Percentiles rank a stretch among this genome's conserved stretches.
phyloP scores from a whole-genome alignment of 1,140 invertebrate species.

The Drosophila teissieri region DNA sequence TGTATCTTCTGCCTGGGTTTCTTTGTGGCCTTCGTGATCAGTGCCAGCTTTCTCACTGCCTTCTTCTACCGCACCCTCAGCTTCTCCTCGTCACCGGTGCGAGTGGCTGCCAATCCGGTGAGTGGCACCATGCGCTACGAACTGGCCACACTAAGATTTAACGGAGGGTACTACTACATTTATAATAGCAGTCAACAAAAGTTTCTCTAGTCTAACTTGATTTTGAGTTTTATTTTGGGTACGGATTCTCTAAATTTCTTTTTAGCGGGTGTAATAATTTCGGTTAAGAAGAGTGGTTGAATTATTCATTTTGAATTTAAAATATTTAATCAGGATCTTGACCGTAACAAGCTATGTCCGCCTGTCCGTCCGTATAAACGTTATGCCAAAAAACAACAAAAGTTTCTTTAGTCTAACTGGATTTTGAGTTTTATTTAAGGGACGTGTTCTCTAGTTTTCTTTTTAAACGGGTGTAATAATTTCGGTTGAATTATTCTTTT shows the following conservation, averaged over 20 bases:
- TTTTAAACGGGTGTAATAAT: not conserved
- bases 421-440: not conserved
- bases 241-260: too few relatives aligned
- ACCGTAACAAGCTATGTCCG: too few relatives aligned
- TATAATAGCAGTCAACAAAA: constrained; percentile 46
- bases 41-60: constrained; percentile 77
- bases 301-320: too few relatives aligned
- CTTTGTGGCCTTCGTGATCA: constrained; percentile 77
- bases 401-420: constrained; percentile 16
- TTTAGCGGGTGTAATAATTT: not conserved
- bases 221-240: not conserved
- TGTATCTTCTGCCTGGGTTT: constrained; percentile 80
- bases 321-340: not conserved
- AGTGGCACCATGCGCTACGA: constrained; percentile 2
- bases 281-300: too few relatives aligned
- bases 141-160: constrained; percentile 44
- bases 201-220: constrained; percentile 14
- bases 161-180: constrained; percentile 62
- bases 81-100: constrained; percentile 29
- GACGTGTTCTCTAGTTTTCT: too few relatives aligned
- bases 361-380: too few relatives aligned
- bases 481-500: too few relatives aligned
- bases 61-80: constrained; percentile 79
- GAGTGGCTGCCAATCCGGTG: not conserved
- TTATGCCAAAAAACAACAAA: not conserved